These are phyloP conservation scores for Diglossa cyanea DNA, from an alignment of 2,797 vertebrate genomes.

Conservation along the genomic window DNA sequence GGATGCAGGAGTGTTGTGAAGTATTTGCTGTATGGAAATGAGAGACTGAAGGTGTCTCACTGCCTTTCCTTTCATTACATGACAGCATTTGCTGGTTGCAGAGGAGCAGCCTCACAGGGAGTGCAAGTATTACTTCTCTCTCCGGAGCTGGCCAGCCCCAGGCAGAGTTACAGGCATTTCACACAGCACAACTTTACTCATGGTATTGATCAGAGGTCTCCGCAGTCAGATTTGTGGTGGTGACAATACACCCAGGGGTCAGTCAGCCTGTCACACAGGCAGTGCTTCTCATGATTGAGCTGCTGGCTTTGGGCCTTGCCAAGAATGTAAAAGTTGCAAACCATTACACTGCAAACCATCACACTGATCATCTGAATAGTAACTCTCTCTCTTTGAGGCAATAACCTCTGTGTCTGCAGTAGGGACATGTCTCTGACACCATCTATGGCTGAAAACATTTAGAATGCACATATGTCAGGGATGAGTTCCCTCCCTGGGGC, in stretches of 20 bases:
- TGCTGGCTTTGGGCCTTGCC: not conserved
- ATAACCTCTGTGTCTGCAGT: not conserved
- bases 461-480: not conserved
- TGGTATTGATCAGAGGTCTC: not conserved
- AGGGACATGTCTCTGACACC: not conserved
- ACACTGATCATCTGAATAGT: accelerated
- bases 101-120: not conserved
- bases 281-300: not conserved
- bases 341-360: accelerated
- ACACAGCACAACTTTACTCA: not conserved
- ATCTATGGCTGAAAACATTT: not conserved
- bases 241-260: not conserved
- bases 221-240: not conserved
- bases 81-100: not conserved
- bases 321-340: not conserved
- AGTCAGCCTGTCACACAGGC: not conserved
- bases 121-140: not conserved
- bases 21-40: not conserved
- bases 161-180: not conserved
- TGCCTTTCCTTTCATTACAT: not conserved
- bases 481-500: not conserved
- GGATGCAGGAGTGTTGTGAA: not conserved
- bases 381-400: not conserved
- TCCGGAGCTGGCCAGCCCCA: not conserved
- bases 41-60: not conserved